Conservation (phyloP, 1,140 invertebrate genomes). For the Cherax destructor region DNA sequence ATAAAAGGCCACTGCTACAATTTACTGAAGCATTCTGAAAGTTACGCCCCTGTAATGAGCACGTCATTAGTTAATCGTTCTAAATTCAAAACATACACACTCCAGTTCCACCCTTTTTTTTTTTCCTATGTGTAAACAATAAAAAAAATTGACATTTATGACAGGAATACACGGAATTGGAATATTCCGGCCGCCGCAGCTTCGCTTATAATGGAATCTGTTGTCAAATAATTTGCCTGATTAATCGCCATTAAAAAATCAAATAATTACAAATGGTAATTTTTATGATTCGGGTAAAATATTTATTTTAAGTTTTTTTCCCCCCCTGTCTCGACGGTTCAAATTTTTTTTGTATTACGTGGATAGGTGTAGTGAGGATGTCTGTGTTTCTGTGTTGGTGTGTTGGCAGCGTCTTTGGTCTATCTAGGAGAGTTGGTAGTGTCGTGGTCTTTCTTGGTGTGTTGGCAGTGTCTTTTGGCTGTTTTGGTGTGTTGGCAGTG, state of each 20-base stretch:
- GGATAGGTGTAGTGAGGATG: background rate
- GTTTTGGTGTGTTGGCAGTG: no score
- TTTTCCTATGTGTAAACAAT: conserved; percentile 36
- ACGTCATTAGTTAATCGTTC: conserved; percentile 57
- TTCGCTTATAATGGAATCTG: conserved; percentile 52
- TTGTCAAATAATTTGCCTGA: conserved; percentile 62
- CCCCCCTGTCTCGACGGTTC: background rate
- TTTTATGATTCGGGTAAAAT: conserved; percentile 46
- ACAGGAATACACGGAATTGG: conserved; percentile 50
- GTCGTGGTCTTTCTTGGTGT: no score
- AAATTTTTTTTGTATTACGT: conserved; percentile 19
- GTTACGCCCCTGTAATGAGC: conserved; percentile 47
- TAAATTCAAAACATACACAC: conserved; percentile 59
- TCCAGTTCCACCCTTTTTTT: conserved; percentile 17
- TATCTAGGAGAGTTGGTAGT: no score
- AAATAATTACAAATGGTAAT: conserved; percentile 61
- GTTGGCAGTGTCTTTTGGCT: background rate
- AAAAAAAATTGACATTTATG: conserved; percentile 50
- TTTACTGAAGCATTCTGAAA: conserved; percentile 18
- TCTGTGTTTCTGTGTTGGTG: background rate
- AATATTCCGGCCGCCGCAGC: conserved; percentile 29
- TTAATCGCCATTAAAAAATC: conserved; percentile 61
- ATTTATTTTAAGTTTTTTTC: conserved; percentile 42
- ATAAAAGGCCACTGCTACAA: conserved; percentile 24
- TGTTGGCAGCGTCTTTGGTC: no score